phyloP scores from a whole-genome alignment of 1,140 invertebrate genomes.

The Drosophila neocordata region DNA sequence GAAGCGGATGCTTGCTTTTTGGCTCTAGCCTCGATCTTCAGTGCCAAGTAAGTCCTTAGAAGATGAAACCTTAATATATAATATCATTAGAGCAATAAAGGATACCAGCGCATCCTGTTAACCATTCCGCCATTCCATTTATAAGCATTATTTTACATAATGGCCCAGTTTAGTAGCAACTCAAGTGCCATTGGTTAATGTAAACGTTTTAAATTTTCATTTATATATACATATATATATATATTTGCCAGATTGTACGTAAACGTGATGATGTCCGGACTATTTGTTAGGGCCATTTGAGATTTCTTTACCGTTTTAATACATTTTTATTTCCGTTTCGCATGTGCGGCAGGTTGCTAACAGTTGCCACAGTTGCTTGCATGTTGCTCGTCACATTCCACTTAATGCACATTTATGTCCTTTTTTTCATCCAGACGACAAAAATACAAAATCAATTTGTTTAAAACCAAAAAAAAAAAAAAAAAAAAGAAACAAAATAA shows the following conservation, averaged over 20 bases:
- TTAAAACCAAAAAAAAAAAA: too few relatives aligned
- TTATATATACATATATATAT: not conserved
- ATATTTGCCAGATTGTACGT: slow-evolving; percentile 7
- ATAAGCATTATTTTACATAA: too few relatives aligned
- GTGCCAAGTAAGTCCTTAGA: slow-evolving; percentile 89
- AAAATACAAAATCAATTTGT: slow-evolving; percentile 4
- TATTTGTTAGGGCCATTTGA: slow-evolving; percentile 44
- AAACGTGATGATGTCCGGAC: slow-evolving; percentile 15
- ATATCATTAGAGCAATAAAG: slow-evolving; percentile 45
- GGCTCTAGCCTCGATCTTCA: slow-evolving; percentile 97
- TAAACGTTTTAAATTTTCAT: slow-evolving; percentile 51
- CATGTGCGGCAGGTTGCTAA: slow-evolving; percentile 29
- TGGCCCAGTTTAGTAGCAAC: slow-evolving; percentile 41
- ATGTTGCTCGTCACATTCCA: slow-evolving; percentile 26
- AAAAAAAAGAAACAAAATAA: too few relatives aligned
- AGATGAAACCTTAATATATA: slow-evolving; percentile 29
- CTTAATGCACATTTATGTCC: slow-evolving; percentile 29
- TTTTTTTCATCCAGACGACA: slow-evolving; percentile 6
- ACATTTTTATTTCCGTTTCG: slow-evolving; percentile 1
- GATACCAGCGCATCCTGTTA: not conserved
- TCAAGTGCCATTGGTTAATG: slow-evolving; percentile 49
- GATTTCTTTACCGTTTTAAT: slow-evolving; percentile 17
- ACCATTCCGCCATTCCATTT: too few relatives aligned
- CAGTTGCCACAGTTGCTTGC: slow-evolving; percentile 27
- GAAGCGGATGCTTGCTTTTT: slow-evolving; percentile 98